Conservation (phyloP, 2,797 vertebrate genomes). For the Anguilla anguilla region DNA sequence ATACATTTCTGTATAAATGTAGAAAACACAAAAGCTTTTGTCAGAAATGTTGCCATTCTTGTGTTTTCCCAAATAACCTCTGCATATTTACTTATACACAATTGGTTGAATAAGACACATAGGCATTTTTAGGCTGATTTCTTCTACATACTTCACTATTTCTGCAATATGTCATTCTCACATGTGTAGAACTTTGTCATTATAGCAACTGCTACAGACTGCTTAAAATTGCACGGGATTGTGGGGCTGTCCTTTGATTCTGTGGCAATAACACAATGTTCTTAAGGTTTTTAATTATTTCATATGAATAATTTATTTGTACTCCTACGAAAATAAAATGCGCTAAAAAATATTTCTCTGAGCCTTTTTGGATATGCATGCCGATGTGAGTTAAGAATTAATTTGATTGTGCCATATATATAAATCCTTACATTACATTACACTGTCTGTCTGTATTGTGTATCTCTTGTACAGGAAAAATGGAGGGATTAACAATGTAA, state of each 20-base stretch:
- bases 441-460: neutral
- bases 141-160: neutral
- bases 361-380: neutral
- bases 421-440: neutral
- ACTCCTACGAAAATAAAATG: neutral
- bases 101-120: neutral
- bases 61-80: neutral
- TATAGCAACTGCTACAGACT: neutral
- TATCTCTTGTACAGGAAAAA: neutral
- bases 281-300: neutral
- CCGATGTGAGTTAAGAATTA: neutral
- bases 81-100: constrained; percentile 8
- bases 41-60: neutral
- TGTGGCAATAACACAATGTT: neutral
- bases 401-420: neutral
- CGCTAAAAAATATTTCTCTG: neutral
- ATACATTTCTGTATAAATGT: neutral
- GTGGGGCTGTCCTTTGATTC: neutral
- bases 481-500: neutral
- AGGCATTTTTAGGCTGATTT: neutral
- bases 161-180: neutral
- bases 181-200: neutral
- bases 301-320: neutral
- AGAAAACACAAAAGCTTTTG: neutral
- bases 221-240: neutral